Conservation (phyloP, 2,113 vertebrate species). For the Ictidomys tridecemlineatus region DNA sequence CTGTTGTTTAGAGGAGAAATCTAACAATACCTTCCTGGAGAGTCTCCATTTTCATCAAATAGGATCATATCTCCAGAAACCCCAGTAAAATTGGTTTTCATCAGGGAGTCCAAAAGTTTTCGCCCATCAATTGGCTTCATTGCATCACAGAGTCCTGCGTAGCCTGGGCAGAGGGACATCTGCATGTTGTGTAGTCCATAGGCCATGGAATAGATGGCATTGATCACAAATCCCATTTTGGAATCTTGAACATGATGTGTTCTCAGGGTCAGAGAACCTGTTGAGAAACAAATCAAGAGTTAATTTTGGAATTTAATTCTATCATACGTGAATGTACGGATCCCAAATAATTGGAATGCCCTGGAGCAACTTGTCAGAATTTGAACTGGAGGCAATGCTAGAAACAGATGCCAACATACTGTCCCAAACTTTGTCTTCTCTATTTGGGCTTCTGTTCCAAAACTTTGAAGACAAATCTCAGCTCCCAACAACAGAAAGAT, state of each 20-base stretch:
- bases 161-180: conserved; percentile 92
- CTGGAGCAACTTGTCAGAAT: not conserved
- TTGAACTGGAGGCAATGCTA: not conserved
- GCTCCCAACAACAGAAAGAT: not conserved
- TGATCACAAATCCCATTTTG: conserved; percentile 99
- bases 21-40: conserved; percentile 94
- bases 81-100: conserved; percentile 98
- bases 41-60: conserved; percentile 98
- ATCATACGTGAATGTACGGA: not conserved
- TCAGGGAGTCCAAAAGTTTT: conserved; percentile 96
- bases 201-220: conserved; percentile 99
- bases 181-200: conserved; percentile 99
- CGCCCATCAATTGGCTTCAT: conserved; percentile 97
- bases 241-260: conserved; percentile 98
- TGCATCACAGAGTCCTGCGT: conserved; percentile 94
- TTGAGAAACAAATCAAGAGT: conserved; percentile 58
- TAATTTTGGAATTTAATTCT: not conserved
- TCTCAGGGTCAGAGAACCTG: conserved; percentile 94
- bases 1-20: not conserved
- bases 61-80: conserved; percentile 97
- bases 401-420: not conserved
- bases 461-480: not conserved
- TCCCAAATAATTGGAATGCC: not conserved
- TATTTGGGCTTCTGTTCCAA: not conserved
- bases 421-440: not conserved